Base-by-base conservation (phyloP, 2,888 invertebrate genomes). In the Leptopilina drosophilae region DNA sequence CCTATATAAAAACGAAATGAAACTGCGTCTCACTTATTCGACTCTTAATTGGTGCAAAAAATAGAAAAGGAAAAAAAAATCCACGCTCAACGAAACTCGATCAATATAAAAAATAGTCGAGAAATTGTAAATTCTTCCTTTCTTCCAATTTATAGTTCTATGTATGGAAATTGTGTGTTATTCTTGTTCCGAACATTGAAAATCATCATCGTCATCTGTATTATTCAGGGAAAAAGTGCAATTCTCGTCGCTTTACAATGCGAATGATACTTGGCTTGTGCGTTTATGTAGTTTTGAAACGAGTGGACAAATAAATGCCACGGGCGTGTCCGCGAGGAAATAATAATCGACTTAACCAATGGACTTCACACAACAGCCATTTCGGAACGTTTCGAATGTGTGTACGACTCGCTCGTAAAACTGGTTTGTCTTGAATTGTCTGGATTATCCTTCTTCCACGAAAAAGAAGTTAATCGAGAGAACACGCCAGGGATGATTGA, bases 371-470 rank as follows among this genome's bases (percentile, higher is more conserved):
- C 33, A 73, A 73, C 33, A 78, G 82, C 80, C 81, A 81, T 82
- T 83, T 78, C 80, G 64, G 78, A 82, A 76, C 78, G 78, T 80
- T 77, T 80, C 62, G 73, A 80, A 82, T 81, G 49, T 81, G 49
- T 49, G 78, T 81, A 80, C 78, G 80, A 66, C 73, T 77, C 78
- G 77, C 81, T 81, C 77, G 76, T 66, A 80, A 83, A 83, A 83
- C 83, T 82, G 82, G 83, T 83, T 83, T 81, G 78, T 73, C 77
- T 69, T 82, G 76, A 81, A 78, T 78, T 77, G 77, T 76, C 75
- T 53, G 33, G 69, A 73, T 73, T 73, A 56, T 73, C 53, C 56
- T 73, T 26, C 69, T 73, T 73, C 69, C 69, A 73, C 56, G 69
- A 69, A 69, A 53, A 49, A 73, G 53, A 56, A 56, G 53, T 73